phyloP scores from a whole-genome alignment of 2,113 vertebrate species.

The Chionomys nivalis region DNA sequence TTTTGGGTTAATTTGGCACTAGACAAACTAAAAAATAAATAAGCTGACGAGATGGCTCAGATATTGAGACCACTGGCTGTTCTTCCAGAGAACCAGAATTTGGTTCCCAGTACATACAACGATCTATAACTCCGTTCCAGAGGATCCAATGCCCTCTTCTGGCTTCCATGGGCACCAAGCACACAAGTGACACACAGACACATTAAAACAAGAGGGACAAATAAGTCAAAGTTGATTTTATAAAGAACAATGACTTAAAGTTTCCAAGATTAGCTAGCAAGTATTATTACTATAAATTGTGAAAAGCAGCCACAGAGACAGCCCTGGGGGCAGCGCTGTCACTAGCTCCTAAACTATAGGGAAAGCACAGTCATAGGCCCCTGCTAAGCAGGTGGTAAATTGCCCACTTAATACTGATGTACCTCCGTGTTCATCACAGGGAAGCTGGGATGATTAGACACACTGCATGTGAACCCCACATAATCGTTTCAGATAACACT shows the following conservation, averaged over 20 bases:
- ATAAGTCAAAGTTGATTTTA: neutral
- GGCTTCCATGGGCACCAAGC: neutral
- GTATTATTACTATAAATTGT: neutral
- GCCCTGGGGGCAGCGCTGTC: neutral
- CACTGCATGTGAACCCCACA: neutral
- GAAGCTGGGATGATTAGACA: neutral
- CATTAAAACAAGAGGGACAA: neutral
- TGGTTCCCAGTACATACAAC: neutral
- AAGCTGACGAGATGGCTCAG: neutral
- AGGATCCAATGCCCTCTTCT: neutral
- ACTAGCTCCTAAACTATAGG: neutral
- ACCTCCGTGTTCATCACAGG: slow-evolving; percentile 9
- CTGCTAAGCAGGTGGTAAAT: neutral
- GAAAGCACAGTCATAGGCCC: neutral
- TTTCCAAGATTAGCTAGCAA: neutral
- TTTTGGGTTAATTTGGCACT: neutral
- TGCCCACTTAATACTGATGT: neutral
- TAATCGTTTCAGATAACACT: neutral
- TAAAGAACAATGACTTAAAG: neutral
- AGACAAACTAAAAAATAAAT: slow-evolving; percentile 3
- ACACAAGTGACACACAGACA: neutral
- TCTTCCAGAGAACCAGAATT: neutral
- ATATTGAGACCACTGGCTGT: neutral
- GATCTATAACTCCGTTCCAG: neutral
- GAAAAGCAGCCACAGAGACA: neutral